Evolutionary conservation across 2,888 invertebrate genomes (phyloP), one percentile per base, ranked within the genome.

Genomic region (Metellina segmentata): DNA sequence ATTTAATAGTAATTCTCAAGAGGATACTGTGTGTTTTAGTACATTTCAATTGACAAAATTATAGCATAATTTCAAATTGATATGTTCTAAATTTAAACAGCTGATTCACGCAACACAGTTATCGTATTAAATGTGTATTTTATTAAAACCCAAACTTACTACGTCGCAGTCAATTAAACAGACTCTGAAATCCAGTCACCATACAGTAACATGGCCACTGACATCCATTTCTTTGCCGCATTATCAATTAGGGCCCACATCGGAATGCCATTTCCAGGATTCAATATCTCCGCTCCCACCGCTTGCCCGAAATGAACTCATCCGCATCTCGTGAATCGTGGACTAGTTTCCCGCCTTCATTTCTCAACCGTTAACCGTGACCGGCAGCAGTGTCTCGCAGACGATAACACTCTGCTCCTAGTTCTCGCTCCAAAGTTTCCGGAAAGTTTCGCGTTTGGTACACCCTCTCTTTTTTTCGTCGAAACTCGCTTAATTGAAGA

Each of bases 331-430:
- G 74, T 61, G 85, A 85, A 85, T 75, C 34, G 85, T 61, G 85
- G 85, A 75, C 85, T 85, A 85, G 61, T 85, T 85, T 85, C 85
- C 61, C 85, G 75, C 74, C 75, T 85, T 85, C 85, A 85, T 85
- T 85, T 75, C 75, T 85, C 85, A 85, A 75, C 85, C 85, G 52
- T 72, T 85, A 85, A 85, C 85, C 48, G 85, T 75, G 53, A 85
- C 85, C 85, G 85, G 85, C 85, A 75, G 74, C 70, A 82, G 82
- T 72, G 69, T 81, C 81, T 69, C 53, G 69, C 61, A 34, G 53
- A 53, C 19, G 82, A 85, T 19, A 85, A 85, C 75, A 34, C 48
- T 53, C 74, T 72, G 74, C 51, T 11, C 78, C 16, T n/a, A 52
- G 52, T 51, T 52, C 52, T 61, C 78, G 7, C 72, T 13, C 51